These are phyloP conservation scores for Lypha dubia DNA, from an alignment of 2,888 invertebrate species.

Conservation along the genomic window DNA sequence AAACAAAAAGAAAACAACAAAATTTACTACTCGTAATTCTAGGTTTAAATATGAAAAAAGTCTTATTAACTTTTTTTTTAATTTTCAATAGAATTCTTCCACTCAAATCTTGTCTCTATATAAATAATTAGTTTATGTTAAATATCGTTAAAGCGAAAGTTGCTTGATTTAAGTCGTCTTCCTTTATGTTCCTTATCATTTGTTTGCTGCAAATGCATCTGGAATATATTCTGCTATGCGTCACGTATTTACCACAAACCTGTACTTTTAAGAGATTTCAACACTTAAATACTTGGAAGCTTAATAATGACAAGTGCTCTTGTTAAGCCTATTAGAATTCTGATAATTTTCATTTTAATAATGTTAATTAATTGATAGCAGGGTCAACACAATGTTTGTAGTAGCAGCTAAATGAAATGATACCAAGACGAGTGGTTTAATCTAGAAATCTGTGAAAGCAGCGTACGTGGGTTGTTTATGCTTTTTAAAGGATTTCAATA, in stretches of 20 bases:
- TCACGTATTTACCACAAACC: constrained; percentile 1
- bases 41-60: too few relatives aligned
- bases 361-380: constrained; percentile 35
- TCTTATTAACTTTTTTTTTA: too few relatives aligned
- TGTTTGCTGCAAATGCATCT: not conserved
- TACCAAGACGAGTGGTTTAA: not conserved
- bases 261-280: constrained; percentile 7
- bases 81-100: too few relatives aligned
- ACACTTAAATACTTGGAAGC: constrained; percentile 31
- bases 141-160: not conserved
- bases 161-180: not conserved
- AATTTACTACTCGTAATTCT: too few relatives aligned
- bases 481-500: too few relatives aligned
- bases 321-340: constrained; percentile 37
- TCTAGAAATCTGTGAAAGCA: not conserved
- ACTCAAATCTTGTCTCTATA: too few relatives aligned
- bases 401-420: not conserved
- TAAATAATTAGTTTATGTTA: too few relatives aligned
- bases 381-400: not conserved
- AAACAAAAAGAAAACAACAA: too few relatives aligned
- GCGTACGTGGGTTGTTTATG: too few relatives aligned
- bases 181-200: not conserved
- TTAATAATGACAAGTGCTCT: constrained; percentile 20
- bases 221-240: not conserved
- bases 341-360: constrained; percentile 42